phyloP scores from a whole-genome alignment of 2,113 vertebrate species.

The Rafetus swinhoei region DNA sequence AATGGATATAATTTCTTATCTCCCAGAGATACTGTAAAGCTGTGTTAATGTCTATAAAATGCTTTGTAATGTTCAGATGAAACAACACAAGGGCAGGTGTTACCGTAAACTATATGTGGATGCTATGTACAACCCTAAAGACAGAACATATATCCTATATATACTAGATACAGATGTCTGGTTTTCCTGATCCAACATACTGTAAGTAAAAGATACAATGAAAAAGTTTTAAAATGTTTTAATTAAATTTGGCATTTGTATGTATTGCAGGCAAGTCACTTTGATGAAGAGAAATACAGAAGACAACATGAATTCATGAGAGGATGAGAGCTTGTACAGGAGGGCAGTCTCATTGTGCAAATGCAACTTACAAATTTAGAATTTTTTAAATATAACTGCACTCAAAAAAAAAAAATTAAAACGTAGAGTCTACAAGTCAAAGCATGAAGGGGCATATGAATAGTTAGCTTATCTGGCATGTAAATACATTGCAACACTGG shows the following conservation, averaged over 20 bases:
- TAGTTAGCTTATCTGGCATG: too few species aligned
- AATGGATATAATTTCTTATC: conserved; percentile 19
- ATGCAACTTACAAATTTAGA: too few species aligned
- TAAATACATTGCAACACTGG: too few species aligned
- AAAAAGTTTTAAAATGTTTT: not conserved
- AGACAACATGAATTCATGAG: not conserved
- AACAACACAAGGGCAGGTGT: not conserved
- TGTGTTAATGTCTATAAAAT: not conserved
- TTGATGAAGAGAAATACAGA: not conserved
- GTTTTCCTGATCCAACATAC: too few species aligned
- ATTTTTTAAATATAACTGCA: too few species aligned
- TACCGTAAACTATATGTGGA: not conserved
- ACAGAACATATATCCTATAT: not conserved
- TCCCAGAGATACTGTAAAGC: not conserved
- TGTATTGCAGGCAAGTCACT: not conserved
- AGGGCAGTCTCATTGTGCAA: too few species aligned
- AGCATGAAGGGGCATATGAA: too few species aligned
- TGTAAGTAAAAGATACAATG: not conserved
- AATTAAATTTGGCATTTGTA: not conserved
- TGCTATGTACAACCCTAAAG: not conserved
- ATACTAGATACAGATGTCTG: not conserved
- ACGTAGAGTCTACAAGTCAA: too few species aligned
- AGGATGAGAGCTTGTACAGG: not conserved
- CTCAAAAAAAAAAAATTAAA: too few species aligned
- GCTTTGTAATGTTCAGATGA: conserved; percentile 4